These are phyloP conservation scores for Cheilosia grossa DNA, from an alignment of 2,888 invertebrate species.

Conservation along the genomic window DNA sequence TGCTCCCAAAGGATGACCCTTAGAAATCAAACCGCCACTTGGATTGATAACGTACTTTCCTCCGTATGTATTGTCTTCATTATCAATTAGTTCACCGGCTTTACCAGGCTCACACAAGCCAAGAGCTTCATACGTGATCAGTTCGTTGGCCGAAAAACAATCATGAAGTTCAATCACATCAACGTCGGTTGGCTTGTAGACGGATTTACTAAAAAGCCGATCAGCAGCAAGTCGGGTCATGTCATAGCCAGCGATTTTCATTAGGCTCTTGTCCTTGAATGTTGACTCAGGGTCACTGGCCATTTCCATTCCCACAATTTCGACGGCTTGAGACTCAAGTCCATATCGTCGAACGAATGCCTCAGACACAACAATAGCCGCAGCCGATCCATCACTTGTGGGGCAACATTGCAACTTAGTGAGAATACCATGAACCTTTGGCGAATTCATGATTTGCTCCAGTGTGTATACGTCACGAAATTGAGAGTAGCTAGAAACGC, in stretches of 20 bases:
- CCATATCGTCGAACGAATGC: conserved; percentile 93
- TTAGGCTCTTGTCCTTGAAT: conserved; percentile 85
- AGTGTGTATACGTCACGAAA: conserved; percentile 95
- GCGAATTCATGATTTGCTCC: conserved; percentile 94
- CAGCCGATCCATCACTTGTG: conserved; percentile 99
- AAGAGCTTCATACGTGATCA: conserved; percentile 98
- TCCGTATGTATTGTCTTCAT: conserved; percentile 97
- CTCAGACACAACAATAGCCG: conserved; percentile 95
- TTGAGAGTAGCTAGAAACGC: conserved; percentile 90
- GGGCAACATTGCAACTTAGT: conserved; percentile 99
- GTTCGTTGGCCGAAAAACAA: conserved; percentile 98
- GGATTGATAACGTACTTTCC: conserved; percentile 99
- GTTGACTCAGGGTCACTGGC: conserved; percentile 94
- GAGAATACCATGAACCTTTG: conserved; percentile 94
- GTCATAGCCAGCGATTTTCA: conserved; percentile 91
- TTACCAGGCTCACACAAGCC: conserved; percentile 95
- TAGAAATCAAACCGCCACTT: conserved; percentile 99
- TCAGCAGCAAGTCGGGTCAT: conserved; percentile 94
- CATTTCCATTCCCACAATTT: conserved; percentile 99
- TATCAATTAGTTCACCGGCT: conserved; percentile 95
- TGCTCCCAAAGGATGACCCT: conserved; percentile 98
- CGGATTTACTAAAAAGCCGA: conserved; percentile 89
- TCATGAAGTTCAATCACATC: conserved; percentile 98
- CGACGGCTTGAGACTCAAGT: conserved; percentile 94
- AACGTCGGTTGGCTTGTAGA: conserved; percentile 90